Evolutionary conservation across 1,140 invertebrate species (phyloP), one percentile per base, ranked within the genome.

Genomic region (Lepidotrigona ventralis): DNA sequence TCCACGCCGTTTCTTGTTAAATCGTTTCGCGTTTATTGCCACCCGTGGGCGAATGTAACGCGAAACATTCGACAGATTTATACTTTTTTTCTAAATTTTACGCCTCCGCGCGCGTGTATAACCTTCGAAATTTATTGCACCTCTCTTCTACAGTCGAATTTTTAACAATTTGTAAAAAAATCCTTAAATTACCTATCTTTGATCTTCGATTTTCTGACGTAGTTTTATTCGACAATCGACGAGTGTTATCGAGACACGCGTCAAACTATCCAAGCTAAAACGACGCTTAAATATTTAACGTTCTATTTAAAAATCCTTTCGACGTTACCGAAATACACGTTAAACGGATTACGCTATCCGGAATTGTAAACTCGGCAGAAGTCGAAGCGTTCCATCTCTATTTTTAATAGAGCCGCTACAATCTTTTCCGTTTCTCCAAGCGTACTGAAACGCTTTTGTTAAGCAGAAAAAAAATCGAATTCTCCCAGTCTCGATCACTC

Each of bases 391-490:
- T 21, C 19, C 71, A 6, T 73, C 71, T 73, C 71, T 73, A 73
- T 73, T 73, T 73, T 73, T 29, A 73, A 56, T 73, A n/a, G n/a
- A n/a, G 19, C 71, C 71, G 33, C 71, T 73, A 56, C 53, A 56
- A 14, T 33, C n/a, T 56, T 73, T 73, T 33, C 29, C 53, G 33
- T 73, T 73, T 12, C 26, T 56, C 19, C 23, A 75, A 58, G 29
- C 29, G 21, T 73, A 29, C 26, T 17, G 26, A 51, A 14, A 6
- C 51, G 39, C 39, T n/a, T n/a, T n/a, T n/a, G n/a, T n/a, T n/a
- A n/a, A n/a, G n/a, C n/a, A n/a, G 8, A 46, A 46, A 46, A 46
- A 46, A 46, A 8, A 60, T n/a, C 29, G 21, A 33, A 39, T 74
- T 39, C 53, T 39, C 39, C 21, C 17, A 8, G 19, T 58, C 21